Percentiles rank a stretch among this genome's conserved stretches.
These are phyloP conservation scores for Caenorhabditis sp. DNA, from an alignment of 2,888 invertebrate genomes.

Conservation along the genomic window DNA sequence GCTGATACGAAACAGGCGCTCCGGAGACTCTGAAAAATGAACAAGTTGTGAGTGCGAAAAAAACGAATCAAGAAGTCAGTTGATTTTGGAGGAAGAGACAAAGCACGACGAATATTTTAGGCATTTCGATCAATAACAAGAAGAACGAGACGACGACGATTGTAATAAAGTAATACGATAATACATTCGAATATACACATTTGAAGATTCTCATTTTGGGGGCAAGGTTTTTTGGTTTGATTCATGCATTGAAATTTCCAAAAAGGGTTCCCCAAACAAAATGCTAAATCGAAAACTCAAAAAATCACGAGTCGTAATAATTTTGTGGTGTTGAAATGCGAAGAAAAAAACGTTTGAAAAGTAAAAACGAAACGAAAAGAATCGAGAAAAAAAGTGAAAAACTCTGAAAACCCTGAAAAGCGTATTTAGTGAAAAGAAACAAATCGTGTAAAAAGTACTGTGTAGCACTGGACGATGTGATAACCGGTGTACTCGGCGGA, in stretches of 20 bases:
- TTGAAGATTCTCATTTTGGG: too few relatives aligned
- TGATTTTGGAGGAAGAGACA: not conserved
- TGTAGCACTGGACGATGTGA: constrained; percentile 27
- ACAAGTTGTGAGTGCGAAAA: not conserved
- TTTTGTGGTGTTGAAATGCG: not conserved
- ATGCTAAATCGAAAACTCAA: too few relatives aligned
- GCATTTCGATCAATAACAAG: not conserved
- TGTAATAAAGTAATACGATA: not conserved
- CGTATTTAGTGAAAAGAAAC: constrained; percentile 1
- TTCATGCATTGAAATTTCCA: too few relatives aligned
- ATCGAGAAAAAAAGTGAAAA: not conserved
- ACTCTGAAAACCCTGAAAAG: constrained; percentile 6
- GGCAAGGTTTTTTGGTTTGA: too few relatives aligned
- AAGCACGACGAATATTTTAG: not conserved
- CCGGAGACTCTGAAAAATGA: constrained; percentile 45
- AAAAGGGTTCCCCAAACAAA: too few relatives aligned
- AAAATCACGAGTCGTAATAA: not conserved
- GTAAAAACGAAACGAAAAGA: not conserved
- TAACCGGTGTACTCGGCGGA: constrained; percentile 15
- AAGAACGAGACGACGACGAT: not conserved
- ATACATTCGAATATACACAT: not conserved
- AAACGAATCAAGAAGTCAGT: not conserved
- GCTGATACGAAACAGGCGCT: constrained; percentile 48
- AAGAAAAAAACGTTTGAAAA: not conserved
- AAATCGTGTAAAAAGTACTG: constrained; percentile 30